Evolutionary conservation across 1,140 invertebrate genomes (phyloP), one percentile per base, ranked within the genome.

Genomic region (Conopomorpha cramerella): DNA sequence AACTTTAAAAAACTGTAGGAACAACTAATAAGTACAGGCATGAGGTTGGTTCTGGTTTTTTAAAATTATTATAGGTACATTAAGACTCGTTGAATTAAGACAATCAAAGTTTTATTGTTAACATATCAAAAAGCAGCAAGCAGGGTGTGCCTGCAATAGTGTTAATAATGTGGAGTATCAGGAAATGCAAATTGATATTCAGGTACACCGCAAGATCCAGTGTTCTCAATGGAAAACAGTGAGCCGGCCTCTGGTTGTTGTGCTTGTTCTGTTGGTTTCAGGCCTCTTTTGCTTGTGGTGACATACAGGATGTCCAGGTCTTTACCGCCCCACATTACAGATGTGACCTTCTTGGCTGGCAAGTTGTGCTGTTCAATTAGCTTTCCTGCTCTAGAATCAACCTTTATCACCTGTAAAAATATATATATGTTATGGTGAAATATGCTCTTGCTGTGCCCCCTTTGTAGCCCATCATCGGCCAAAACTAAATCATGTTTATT

Each of bases 301-400:
- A 93, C 88, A 50, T 86, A 94, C 0, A 95, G 67, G 35, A 86
- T 85, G 41, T 91, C 86, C 31, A 90, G 68, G 51, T 91, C 83
- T 2, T 82, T 79, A 1, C 91, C 92, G 12, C 92, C 93, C 68
- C 89, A 96, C 46, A 86, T 84, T 0, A 86, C 85, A 1, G 91
- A 93, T 0, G 92, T 93, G 2, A 92, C 83, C 53, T 88, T 82
- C 36, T 74, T 78, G 1, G 83, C 84, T 13, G 90, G 89, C 18
- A 92, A 61, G n/a, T 55, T 70, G 36, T 78, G 68, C 16, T 68
- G 62, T 41, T 76, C 64, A 26, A 79, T 39, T 11, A 79, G 47
- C 43, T 67, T 72, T 0, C 67, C 67, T 2, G 71, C 57, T 45
- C 72, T 51, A 1, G 74, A 62, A 34, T 79, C 72, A 31, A 79